These are phyloP conservation scores for Danionella dracula DNA, from an alignment of 2,797 vertebrate genomes.

Conservation along the genomic window DNA sequence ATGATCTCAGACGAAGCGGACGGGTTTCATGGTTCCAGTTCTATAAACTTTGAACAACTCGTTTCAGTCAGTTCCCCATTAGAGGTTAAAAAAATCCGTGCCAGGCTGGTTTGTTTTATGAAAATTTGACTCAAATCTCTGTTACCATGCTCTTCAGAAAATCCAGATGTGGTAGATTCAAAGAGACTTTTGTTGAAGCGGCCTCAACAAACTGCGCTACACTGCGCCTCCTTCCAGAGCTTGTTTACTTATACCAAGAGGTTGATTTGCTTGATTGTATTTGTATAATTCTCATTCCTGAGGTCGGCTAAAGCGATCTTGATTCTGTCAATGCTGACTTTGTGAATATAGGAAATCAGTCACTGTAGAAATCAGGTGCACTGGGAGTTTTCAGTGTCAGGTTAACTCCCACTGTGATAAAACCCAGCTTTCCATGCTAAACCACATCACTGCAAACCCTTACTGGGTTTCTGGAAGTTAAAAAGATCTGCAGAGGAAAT, in stretches of 20 bases:
- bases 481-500: slow-evolving; percentile 1
- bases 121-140: background rate
- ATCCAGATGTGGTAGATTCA: background rate
- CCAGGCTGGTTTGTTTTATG: background rate
- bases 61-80: slow-evolving; percentile 11
- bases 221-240: background rate
- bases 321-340: slow-evolving; percentile 36
- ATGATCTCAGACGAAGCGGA: slow-evolving; percentile 18
- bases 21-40: background rate
- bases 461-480: background rate
- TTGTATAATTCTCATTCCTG: slow-evolving; percentile 5
- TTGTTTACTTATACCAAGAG: background rate
- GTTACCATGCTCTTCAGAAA: background rate
- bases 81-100: background rate
- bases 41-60: slow-evolving; percentile 16
- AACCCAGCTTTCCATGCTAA: slow-evolving; percentile 46
- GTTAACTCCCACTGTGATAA: slow-evolving; percentile 50
- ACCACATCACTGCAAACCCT: background rate
- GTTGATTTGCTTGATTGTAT: slow-evolving; percentile 4
- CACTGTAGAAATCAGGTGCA: background rate
- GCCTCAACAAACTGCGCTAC: slow-evolving; percentile 29
- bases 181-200: slow-evolving; percentile 40
- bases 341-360: slow-evolving; percentile 29
- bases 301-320: slow-evolving; percentile 19
- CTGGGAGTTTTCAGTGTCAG: slow-evolving; percentile 56